Evolutionary conservation across 2,113 vertebrate genomes (phyloP).

Genomic region (Peucedramus taeniatus): DNA sequence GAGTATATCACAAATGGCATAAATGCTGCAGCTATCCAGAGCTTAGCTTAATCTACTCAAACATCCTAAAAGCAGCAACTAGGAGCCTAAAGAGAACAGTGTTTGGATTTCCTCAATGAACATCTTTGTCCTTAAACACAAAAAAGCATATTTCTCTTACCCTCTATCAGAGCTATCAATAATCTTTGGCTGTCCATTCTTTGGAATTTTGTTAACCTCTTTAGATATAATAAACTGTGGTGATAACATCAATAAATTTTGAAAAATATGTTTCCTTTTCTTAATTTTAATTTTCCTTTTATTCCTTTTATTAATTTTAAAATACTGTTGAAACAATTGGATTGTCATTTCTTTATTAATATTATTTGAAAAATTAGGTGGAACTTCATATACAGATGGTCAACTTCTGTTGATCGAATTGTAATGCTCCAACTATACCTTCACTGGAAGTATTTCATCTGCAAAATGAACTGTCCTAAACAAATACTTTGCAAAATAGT

Average conservation of each 20-base stretch:
- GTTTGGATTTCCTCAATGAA: not conserved
- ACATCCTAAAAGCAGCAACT: not conserved
- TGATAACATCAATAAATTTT: not conserved
- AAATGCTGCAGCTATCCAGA: not conserved
- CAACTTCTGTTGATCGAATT: not conserved
- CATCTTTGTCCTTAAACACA: not conserved
- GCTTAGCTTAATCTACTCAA: not conserved
- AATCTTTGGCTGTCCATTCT: not conserved
- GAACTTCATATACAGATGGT: not conserved
- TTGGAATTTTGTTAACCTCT: not conserved
- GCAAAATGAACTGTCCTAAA: not conserved
- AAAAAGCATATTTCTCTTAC: not conserved
- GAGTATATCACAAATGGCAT: not conserved
- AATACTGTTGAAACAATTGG: not conserved
- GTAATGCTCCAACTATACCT: not conserved
- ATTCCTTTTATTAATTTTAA: not conserved
- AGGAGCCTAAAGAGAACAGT: not conserved
- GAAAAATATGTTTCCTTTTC: not conserved
- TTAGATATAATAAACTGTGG: not conserved
- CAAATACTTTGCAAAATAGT: not conserved
- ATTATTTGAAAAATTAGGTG: not conserved
- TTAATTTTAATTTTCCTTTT: not conserved
- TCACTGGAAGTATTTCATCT: not conserved
- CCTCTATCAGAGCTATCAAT: not conserved
- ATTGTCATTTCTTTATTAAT: not conserved